Evolutionary conservation across 2,797 vertebrate genomes (phyloP).

Genomic region (Chelmon rostratus): DNA sequence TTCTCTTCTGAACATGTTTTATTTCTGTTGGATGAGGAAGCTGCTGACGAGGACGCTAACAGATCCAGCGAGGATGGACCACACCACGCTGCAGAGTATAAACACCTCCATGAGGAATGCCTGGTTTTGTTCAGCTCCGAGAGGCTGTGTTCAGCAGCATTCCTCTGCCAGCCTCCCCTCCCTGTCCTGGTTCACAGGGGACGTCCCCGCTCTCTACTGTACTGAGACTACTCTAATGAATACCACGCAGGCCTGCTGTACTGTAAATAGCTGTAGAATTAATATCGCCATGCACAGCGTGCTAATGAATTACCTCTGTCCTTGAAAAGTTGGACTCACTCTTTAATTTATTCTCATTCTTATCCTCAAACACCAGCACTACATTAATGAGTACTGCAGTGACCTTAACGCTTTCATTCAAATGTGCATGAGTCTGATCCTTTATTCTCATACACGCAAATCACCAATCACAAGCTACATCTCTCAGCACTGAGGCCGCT

Average conservation of each 20-base stretch:
- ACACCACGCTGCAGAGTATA: constrained; percentile 66
- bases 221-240: constrained; percentile 45
- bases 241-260: constrained; percentile 20
- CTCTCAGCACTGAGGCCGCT: neutral
- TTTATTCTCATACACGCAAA: constrained; percentile 19
- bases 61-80: constrained; percentile 59
- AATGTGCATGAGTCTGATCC: neutral
- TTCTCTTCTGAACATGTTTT: constrained; percentile 27
- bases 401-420: neutral
- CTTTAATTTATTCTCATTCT: neutral
- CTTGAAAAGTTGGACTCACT: neutral
- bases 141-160: constrained; percentile 70
- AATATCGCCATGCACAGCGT: neutral
- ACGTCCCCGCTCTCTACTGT: constrained; percentile 59
- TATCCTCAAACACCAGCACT: neutral
- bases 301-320: constrained; percentile 10
- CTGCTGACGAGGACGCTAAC: constrained; percentile 51
- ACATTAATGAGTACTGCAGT: neutral
- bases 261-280: constrained; percentile 31
- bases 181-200: constrained; percentile 63
- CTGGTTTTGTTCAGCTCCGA: constrained; percentile 74
- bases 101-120: constrained; percentile 82
- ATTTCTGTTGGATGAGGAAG: constrained; percentile 47
- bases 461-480: neutral
- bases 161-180: constrained; percentile 70